Evolutionary conservation across 2,888 invertebrate species (phyloP), one percentile per base, ranked within the genome.

Genomic region (Seladonia tumulorum): DNA sequence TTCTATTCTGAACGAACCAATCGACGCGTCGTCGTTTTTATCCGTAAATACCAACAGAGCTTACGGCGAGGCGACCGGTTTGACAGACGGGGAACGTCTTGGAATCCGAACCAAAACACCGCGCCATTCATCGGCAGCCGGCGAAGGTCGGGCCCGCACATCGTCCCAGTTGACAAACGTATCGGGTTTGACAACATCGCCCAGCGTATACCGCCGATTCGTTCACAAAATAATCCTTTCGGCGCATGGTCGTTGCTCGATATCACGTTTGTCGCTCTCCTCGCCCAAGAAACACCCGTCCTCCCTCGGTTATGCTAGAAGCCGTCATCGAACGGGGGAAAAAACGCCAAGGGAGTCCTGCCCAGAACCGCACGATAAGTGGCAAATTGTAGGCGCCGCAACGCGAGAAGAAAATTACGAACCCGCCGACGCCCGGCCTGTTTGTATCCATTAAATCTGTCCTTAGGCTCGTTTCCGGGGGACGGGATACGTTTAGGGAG

Each of bases 121-220:
- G 79, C 87, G 89, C 92, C 92, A 92, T 91, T 93, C 92, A 91
- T 92, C 91, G 92, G 79, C 84, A 83, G 76, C 79, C 76, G 83
- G 22, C 81, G 83, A 89, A 89, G 89, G 89, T 90, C 89, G 89
- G n/a, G 1, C 45, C 60, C 72, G 83, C 68, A 76, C 35, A 18
- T 35, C 25, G 68, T 1, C 68, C 66, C 70, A 86, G 89, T 89
- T 88, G 89, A 89, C 84, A 88, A 89, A 86, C 82, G 71, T 74
- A 79, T 66, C 68, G 14, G 18, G 71, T 70, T 90, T 74, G 76
- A 83, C 80, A 80, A 83, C 86, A 80, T 39, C 53, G 57, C 49
- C 57, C 14, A 53, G 63, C 78, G 49, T n/a, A 49, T 60, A 79
- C 47, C 66, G 39, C 18, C 8, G 49, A 22, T 29, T 68, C 80